phyloP scores from a whole-genome alignment of 2,797 vertebrate species.

The Malacoraja senta region DNA sequence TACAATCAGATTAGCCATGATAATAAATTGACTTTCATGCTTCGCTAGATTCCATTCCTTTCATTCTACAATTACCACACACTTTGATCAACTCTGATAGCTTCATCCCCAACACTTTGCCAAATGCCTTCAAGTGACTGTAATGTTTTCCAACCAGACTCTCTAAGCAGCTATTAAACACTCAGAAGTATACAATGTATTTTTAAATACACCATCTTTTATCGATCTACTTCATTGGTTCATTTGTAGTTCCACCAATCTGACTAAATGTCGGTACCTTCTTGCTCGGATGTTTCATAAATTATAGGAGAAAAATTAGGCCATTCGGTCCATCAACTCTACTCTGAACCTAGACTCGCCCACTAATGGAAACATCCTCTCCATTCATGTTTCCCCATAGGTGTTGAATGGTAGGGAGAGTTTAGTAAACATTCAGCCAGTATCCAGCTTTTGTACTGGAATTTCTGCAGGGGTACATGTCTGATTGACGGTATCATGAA shows the following conservation, averaged over 20 bases:
- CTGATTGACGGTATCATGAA: neutral
- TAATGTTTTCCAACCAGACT: neutral
- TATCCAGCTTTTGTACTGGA: neutral
- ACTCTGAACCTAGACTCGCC: no score
- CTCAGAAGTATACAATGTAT: neutral
- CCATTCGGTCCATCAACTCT: no score
- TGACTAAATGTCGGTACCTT: neutral
- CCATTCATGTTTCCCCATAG: neutral
- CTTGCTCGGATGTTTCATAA: neutral
- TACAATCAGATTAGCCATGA: no score
- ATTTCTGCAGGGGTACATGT: neutral
- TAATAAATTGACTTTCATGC: no score
- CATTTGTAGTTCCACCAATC: neutral
- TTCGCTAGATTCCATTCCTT: neutral
- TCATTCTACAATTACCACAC: neutral
- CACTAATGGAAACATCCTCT: no score
- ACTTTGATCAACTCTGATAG: neutral
- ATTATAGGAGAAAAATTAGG: no score
- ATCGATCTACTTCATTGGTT: neutral
- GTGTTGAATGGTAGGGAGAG: neutral
- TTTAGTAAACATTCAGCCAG: neutral
- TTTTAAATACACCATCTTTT: neutral
- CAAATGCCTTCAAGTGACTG: neutral
- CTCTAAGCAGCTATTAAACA: neutral
- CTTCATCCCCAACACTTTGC: neutral